Base-by-base conservation (phyloP, 2,888 invertebrate genomes). In the Crioceris asparagi region DNA sequence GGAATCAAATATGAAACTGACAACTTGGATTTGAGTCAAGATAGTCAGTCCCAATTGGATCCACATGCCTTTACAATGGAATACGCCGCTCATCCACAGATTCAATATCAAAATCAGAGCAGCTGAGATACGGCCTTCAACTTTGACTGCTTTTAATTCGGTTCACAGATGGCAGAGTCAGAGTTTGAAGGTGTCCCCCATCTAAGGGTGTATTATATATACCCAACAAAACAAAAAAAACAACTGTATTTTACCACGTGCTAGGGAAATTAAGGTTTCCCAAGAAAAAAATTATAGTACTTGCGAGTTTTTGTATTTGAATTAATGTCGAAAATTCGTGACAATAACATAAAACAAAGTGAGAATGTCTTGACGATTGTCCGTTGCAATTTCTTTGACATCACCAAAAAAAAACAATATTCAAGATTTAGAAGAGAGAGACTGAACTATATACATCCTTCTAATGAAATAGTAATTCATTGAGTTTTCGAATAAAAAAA, bases 1-100 rank as follows among this genome's bases (percentile, higher is more conserved):
- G 85, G 84, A 57, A 60, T 62, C 32, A 87, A 87, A 62, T 85
- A 83, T 59, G 84, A 83, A 44, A 60, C 72, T 15, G 74, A 71
- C 41, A 54, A 55, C 36, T 56, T 62, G 30, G 65, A 65, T 36
- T 38, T 50, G 8, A 61, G 60, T 38, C 55, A 60, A 17, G 62
- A 62, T 49, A 58, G 62, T 36, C 61, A 62, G 40, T 59, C 61
- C 5, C 60, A 62, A 31, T 45, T 60, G 44, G 60, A 61, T 32
- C 47, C 50, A 8, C 57, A 56, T 35, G 39, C 51, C 6, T 56
- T 58, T 43, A 56, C 57, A 38, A 60, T 64, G 57, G 63, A 64
- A 36, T 64, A 61, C 44, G 59, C 59, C 41, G 33, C 43, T 35
- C 60, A 53, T 44, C 57, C 55, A 48, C 60, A 61, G 49, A 57